Evolutionary conservation across 2,888 invertebrate species (phyloP).

Genomic region (Apodemia duryi): DNA sequence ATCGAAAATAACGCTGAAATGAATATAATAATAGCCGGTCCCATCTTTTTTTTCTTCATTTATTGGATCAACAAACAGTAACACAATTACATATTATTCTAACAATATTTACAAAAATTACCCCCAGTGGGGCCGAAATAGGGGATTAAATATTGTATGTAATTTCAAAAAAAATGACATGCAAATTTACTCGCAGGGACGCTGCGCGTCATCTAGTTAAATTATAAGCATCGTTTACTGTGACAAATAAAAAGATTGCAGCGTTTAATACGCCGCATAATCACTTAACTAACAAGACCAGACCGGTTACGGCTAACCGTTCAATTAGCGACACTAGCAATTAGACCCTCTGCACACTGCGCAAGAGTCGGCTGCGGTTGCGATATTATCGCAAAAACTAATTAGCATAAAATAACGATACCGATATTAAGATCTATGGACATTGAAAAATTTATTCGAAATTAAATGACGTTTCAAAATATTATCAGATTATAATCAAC

Average conservation of each 20-base stretch:
- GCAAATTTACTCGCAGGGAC: too few species aligned
- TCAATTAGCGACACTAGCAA: conserved; percentile 63
- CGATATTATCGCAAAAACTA: neutral
- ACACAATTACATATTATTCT: too few species aligned
- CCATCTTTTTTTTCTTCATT: too few species aligned
- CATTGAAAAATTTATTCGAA: neutral
- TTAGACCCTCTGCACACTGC: conserved; percentile 53
- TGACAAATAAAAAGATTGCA: conserved; percentile 16
- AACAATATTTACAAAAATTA: too few species aligned
- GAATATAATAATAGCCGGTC: too few species aligned
- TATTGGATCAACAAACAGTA: too few species aligned
- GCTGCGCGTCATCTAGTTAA: neutral
- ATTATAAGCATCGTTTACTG: neutral
- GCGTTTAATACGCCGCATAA: conserved; percentile 50
- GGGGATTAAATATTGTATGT: too few species aligned
- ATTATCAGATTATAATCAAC: neutral
- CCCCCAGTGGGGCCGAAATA: too few species aligned
- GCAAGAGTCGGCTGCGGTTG: neutral
- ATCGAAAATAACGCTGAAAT: too few species aligned
- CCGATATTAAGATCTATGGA: neutral
- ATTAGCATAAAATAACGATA: conserved; percentile 3
- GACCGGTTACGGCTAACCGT: conserved; percentile 54
- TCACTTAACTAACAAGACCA: conserved; percentile 54
- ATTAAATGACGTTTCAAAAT: neutral
- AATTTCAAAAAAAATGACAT: too few species aligned